phyloP scores from a whole-genome alignment of 1,140 invertebrate species.

The Belonocnema kinseyi region DNA sequence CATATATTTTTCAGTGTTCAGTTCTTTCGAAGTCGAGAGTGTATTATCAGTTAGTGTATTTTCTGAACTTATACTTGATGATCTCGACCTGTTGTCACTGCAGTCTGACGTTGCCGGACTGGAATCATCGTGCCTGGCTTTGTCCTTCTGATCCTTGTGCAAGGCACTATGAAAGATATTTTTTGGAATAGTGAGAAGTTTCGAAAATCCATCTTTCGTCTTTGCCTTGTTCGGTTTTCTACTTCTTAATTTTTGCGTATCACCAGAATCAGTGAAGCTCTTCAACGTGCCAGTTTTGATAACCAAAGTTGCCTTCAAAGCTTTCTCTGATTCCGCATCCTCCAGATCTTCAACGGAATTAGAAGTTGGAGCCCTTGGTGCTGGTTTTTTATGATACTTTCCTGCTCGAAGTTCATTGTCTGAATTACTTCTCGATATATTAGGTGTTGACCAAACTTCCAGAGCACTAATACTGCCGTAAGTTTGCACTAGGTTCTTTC shows the following conservation, averaged over 20 bases:
- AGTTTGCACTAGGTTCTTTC: conserved; percentile 3
- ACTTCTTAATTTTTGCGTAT: conserved; percentile 43
- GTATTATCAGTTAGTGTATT: conserved; percentile 36
- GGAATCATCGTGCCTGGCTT: conserved; percentile 37
- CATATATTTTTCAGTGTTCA: conserved; percentile 20
- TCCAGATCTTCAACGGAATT: conserved; percentile 43
- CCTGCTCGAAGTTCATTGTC: conserved; percentile 64
- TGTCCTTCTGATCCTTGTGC: conserved; percentile 59
- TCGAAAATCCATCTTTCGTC: conserved; percentile 64
- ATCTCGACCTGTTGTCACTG: conserved; percentile 52
- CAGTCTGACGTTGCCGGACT: conserved; percentile 44
- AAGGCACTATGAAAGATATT: conserved; percentile 69
- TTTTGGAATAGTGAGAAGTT: conserved; percentile 67
- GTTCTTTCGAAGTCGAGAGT: not conserved
- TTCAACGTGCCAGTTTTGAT: conserved; percentile 69
- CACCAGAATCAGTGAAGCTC: conserved; percentile 58
- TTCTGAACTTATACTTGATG: conserved; percentile 56
- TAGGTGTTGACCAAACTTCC: conserved; percentile 45
- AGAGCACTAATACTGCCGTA: conserved; percentile 13
- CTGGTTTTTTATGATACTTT: conserved; percentile 71
- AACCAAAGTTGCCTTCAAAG: conserved; percentile 67
- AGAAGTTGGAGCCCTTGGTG: conserved; percentile 58
- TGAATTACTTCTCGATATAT: conserved; percentile 51
- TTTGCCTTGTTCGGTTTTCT: conserved; percentile 50
- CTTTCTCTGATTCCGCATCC: conserved; percentile 52